phyloP scores from a whole-genome alignment of 2,113 vertebrate genomes.

The Hydropotes inermis region DNA sequence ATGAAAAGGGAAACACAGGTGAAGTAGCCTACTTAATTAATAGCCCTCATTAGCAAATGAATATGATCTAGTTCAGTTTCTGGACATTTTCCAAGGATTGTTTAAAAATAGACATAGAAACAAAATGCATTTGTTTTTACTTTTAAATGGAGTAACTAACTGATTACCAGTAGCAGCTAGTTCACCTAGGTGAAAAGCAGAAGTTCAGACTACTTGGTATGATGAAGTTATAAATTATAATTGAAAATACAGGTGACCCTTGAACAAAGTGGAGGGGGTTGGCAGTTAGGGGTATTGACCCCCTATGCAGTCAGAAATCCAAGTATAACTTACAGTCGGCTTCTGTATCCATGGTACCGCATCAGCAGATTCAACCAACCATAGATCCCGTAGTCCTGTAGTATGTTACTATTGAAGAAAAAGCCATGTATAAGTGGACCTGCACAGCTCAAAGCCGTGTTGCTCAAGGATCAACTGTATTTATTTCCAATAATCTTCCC shows the following conservation, averaged over 20 bases:
- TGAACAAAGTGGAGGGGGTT: neutral
- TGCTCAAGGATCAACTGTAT: neutral
- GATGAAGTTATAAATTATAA: slow-evolving; percentile 28
- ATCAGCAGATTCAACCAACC: neutral
- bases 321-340: neutral
- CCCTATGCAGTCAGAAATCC: neutral
- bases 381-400: neutral
- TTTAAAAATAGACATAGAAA: neutral
- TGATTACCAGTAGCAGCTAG: neutral
- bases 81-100: neutral
- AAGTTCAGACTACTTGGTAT: neutral
- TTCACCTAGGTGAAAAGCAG: neutral
- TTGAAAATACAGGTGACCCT: neutral
- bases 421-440: neutral
- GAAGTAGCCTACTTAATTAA: slow-evolving; percentile 19
- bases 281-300: neutral
- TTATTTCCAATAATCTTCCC: neutral
- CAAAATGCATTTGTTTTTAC: slow-evolving; percentile 40
- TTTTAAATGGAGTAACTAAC: slow-evolving; percentile 32
- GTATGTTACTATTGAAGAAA: neutral
- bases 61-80: neutral
- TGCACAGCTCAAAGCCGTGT: neutral
- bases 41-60: neutral
- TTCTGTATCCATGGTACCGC: neutral
- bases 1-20: slow-evolving; percentile 94